These are phyloP conservation scores for Thaumetopoea pityocampa DNA, from an alignment of 1,140 invertebrate genomes.

Conservation along the genomic window DNA sequence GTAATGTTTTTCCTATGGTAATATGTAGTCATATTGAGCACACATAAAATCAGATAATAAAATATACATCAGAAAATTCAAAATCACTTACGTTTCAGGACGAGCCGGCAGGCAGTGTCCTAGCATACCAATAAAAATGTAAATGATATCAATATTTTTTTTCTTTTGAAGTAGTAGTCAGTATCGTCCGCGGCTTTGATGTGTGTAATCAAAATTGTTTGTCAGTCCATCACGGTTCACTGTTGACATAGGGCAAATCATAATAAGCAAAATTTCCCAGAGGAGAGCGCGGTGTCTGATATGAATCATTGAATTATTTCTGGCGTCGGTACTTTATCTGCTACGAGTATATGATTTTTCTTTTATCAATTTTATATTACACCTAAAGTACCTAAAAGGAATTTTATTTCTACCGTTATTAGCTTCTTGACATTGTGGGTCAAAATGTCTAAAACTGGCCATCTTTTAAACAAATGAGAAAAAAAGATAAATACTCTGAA, in stretches of 20 bases:
- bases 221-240: conserved; percentile 25
- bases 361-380: conserved; percentile 20
- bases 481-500: no score
- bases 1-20: conserved; percentile 58
- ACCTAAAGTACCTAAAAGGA: no score
- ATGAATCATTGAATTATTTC: conserved; percentile 34
- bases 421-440: no score
- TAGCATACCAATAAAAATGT: conserved; percentile 73
- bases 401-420: no score
- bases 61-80: conserved; percentile 74
- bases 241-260: conserved; percentile 33
- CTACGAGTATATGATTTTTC: conserved; percentile 4
- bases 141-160: conserved; percentile 71
- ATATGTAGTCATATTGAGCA: conserved; percentile 58
- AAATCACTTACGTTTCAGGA: conserved; percentile 73
- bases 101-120: conserved; percentile 57
- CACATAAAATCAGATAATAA: conserved; percentile 72
- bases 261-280: conserved; percentile 30
- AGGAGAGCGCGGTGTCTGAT: conserved; percentile 24
- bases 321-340: conserved; percentile 6
- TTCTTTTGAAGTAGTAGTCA: conserved; percentile 65
- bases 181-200: conserved; percentile 57
- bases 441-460: no score
- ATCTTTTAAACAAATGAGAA: no score
- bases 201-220: conserved; percentile 55